Evolutionary conservation across 2,797 vertebrate species (phyloP).

Genomic region (Crenichthys baileyi): DNA sequence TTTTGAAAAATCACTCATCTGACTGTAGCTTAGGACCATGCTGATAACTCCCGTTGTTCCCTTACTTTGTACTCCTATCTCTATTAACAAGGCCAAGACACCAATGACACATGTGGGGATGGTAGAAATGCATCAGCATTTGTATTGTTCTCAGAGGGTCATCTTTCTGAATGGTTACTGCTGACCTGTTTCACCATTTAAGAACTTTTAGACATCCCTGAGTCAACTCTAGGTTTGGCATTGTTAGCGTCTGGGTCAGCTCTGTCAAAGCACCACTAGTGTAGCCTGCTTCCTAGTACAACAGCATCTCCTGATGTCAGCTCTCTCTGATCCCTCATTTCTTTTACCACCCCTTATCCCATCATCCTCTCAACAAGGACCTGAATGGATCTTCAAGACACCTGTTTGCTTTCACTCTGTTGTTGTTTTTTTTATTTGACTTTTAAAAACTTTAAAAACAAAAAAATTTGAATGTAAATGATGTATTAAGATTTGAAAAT

Average conservation of each 20-base stretch:
- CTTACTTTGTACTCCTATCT: neutral
- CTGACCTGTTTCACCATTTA: slow-evolving; percentile 26
- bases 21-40: neutral
- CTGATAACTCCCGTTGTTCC: neutral
- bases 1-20: neutral
- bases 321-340: slow-evolving; percentile 32
- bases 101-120: no score
- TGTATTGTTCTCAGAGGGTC: neutral
- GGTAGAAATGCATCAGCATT: neutral
- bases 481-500: neutral
- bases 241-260: slow-evolving; percentile 31
- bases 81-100: neutral
- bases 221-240: slow-evolving; percentile 31
- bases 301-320: slow-evolving; percentile 28
- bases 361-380: slow-evolving; percentile 49
- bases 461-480: no score
- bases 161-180: neutral
- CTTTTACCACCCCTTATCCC: slow-evolving; percentile 35
- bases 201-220: slow-evolving; percentile 11
- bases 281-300: neutral
- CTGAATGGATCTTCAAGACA: slow-evolving; percentile 55
- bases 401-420: slow-evolving; percentile 31
- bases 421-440: neutral
- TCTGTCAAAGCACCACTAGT: slow-evolving; percentile 48
- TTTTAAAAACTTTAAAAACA: neutral